Percentiles rank a stretch among this genome's conserved stretches.
Evolutionary conservation across 2,113 vertebrate species (phyloP).

Genomic region (Myotis lucifugus): DNA sequence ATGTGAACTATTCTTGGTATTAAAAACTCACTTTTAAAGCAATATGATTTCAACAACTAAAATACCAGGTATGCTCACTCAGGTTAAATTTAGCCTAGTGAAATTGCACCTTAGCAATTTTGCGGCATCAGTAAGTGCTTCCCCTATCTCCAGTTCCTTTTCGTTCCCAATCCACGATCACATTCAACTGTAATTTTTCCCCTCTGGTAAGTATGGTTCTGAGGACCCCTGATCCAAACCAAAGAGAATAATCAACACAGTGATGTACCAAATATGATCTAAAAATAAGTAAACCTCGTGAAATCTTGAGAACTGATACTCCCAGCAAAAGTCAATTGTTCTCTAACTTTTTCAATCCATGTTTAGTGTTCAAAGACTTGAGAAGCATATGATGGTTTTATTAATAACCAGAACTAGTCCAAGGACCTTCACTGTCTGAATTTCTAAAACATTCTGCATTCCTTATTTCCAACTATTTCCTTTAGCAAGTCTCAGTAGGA

Average conservation of each 20-base stretch:
- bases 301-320: background rate
- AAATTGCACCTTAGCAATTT: slow-evolving; percentile 50
- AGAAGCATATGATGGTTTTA: slow-evolving; percentile 34
- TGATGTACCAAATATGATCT: background rate
- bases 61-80: slow-evolving; percentile 48
- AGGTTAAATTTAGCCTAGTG: slow-evolving; percentile 58
- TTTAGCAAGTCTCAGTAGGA: background rate
- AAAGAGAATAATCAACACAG: background rate
- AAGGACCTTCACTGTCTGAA: background rate
- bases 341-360: background rate
- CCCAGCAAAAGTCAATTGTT: background rate
- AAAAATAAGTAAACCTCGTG: slow-evolving; percentile 18
- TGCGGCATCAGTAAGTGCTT: slow-evolving; percentile 25
- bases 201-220: slow-evolving; percentile 1
- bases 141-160: background rate
- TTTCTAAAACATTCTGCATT: background rate
- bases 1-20: slow-evolving; percentile 72
- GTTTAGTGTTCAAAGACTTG: slow-evolving; percentile 31
- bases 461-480: background rate
- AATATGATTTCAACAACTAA: slow-evolving; percentile 66
- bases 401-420: slow-evolving; percentile 48
- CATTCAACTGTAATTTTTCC: background rate
- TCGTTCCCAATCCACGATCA: background rate
- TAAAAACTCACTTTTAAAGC: slow-evolving; percentile 71
- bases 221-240: background rate